Base-by-base conservation (phyloP, 2,113 vertebrate genomes). In the Zapus hudsonius region DNA sequence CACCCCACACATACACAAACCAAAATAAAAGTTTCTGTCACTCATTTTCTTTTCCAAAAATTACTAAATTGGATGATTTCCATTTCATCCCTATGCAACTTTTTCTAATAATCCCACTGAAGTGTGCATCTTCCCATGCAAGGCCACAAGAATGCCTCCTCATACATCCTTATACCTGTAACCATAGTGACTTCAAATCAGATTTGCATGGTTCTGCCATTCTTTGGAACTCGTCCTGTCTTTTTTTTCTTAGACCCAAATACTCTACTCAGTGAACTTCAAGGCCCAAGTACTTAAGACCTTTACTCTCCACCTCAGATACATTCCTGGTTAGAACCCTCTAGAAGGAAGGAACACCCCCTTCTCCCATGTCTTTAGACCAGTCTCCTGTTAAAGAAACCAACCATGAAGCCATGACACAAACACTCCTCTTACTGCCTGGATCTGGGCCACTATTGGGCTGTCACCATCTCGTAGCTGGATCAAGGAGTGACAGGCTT, bases 181-280 rank as follows among this genome's bases (percentile, higher is more conserved):
- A 66, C 15, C 31, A 52, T 52, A 12, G 47, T 47, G 27, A 63
- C 23, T 27, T 63, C 23, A 12, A 7, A 11, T 15, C 64, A 66
- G 12, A 29, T 93, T 85, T 52, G 52, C 29, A 25, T 42, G 17
- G 5, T 19, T 38, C 40, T 36, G 44, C n/a, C 15, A 80, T 76
- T 90, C 80, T 64, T 67, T 20, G 47, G 63, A 27, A 38, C 73
- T 96, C 69, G 55, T 93, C 95, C 74, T 84, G 66, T 92, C 57
- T 47, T 47, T 8, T 47, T 87, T 84, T 94, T 47, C 8, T 20
- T 83, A 42, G 38, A 86, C 13, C 31, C 38, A 47, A 17, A 42
- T 36, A 33, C 20, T 38, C 36, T 36, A 29, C 2, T 22, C 42
- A 74, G 40, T 89, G 87, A 44, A 2, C 64, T 64, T 55, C 67